Evolutionary conservation across 2,113 vertebrate genomes (phyloP), one percentile per base, ranked within the genome.

Genomic region (Bubo bubo): DNA sequence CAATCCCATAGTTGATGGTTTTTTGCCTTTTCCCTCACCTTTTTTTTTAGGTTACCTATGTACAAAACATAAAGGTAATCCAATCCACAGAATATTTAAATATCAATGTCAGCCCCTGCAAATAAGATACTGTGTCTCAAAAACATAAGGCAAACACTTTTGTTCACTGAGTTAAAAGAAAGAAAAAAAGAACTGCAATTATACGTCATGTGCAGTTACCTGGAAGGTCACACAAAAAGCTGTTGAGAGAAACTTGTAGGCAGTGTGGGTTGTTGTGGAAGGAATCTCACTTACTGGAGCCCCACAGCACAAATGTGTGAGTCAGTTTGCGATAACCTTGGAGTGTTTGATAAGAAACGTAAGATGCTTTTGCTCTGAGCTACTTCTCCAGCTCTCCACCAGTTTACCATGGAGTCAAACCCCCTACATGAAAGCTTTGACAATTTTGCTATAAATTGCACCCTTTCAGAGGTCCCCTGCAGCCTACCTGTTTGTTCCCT

Each of bases 291-390:
- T 77, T 80, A 90, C 79, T 71, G 71, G 86, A 95, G 66, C 34
- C n/a, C 45, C 1, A 1, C 62, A 83, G 82, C 50, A 86, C 43
- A 74, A 91, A 84, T 37, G 77, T 37, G 26, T 50, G 32, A 81
- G 55, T 28, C 66, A 79, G 55, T 80, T 91, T 77, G 74, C 5
- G 76, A 97, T 93, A 96, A 97, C 75, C 85, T 80, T 92, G 85
- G 74, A 91, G 94, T 83, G 68, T 85, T 80, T 90, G 96, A 95
- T 72, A 95, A 79, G 45, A 94, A 95, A 93, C 1, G 9, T 53
- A 83, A 94, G 62, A 83, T 70, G 76, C 9, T 94, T 94, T 96
- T 59, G 47, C 72, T 96, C 41, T 83, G 56, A 96, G 83, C 17
- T 76, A 60, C 58, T 90, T 72, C 50, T 86, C 66, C 59, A 83